Base-by-base conservation (phyloP, 1,140 invertebrate species). In the Hylaeus anthracinus region DNA sequence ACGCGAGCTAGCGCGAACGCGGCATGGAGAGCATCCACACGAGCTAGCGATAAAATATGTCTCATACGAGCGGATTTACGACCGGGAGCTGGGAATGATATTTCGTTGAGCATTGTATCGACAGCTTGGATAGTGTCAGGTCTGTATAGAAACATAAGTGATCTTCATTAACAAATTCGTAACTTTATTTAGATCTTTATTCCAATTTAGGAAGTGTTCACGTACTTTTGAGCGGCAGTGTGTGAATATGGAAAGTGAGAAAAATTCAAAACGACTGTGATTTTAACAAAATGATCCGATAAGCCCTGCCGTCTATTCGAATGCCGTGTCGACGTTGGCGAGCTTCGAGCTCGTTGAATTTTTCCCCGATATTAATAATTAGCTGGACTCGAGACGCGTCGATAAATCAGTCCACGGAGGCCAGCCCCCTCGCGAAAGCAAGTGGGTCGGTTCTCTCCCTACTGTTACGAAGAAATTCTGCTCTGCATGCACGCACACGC, bases 361-460 rank as follows among this genome's bases (percentile, higher is more conserved):
- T 61, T 67, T 39, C 37, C 37, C 4, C 56, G 55, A 71, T 48
- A 82, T 70, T 66, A 73, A 86, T 86, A 89, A 88, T 89, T 89
- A 86, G 69, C 60, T 78, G 61, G 78, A 64, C 77, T 66, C 61
- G 70, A 37, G 69, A 64, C 48, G 63, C 82, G 76, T 82, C 86
- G 70, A 89, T 89, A 89, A 89, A 89, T 89, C 88, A 89, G 82
- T 60, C 67, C 63, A 61, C 37, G 41, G 48, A 48, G 77, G 39
- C 77, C 88, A 60, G 88, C 88, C 88, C 83, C 73, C 81, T 87
- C 86, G 81, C 66, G 74, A 48, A 43, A 48, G 67, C 72, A 79
- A 85, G 26, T 39, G 65, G 80, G 60, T 74, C 79, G 67, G 15
- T 63, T 64, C 75, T 73, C 58, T 58, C 77, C 56, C 70, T 61